Conservation (phyloP, 2,888 invertebrate species). For the Drosophila infuscata region DNA sequence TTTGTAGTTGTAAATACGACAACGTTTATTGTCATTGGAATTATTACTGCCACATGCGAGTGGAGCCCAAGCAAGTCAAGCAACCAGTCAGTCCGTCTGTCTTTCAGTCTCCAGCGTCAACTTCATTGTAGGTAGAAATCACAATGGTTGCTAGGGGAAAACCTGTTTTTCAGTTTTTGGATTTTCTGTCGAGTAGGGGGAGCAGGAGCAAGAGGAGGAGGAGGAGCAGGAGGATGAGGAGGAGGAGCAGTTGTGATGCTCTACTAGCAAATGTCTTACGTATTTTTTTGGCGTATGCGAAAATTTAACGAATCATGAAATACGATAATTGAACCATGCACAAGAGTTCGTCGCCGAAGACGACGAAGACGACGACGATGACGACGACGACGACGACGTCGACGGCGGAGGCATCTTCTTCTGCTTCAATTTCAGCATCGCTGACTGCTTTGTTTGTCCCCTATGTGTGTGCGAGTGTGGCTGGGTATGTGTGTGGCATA, state of each 20-base stretch:
- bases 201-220: background rate
- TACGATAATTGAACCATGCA: conserved; percentile 84
- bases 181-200: conserved; percentile 52
- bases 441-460: conserved; percentile 55
- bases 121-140: conserved; percentile 71
- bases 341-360: conserved; percentile 73
- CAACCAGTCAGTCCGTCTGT: conserved; percentile 33
- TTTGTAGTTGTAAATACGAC: conserved; percentile 77
- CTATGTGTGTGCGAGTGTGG: conserved; percentile 23
- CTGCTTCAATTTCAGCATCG: conserved; percentile 54
- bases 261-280: conserved; percentile 60
- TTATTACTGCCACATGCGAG: conserved; percentile 74
- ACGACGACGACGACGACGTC: conserved; percentile 16
- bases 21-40: conserved; percentile 81
- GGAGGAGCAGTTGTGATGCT: conserved; percentile 8
- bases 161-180: conserved; percentile 71
- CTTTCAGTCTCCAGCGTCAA: conserved; percentile 45
- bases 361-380: conserved; percentile 23
- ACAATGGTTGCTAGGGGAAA: conserved; percentile 79
- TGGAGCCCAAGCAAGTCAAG: conserved; percentile 28
- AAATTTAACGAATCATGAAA: conserved; percentile 84
- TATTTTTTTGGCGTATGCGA: conserved; percentile 78
- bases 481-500: conserved; percentile 75
- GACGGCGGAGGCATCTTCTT: conserved; percentile 47
- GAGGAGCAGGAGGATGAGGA: accelerated